A percentile compares a stretch with the other conserved stretches of the same genome.
Conservation (phyloP, 2,113 vertebrate genomes). For the Pituophis catenifer region DNA sequence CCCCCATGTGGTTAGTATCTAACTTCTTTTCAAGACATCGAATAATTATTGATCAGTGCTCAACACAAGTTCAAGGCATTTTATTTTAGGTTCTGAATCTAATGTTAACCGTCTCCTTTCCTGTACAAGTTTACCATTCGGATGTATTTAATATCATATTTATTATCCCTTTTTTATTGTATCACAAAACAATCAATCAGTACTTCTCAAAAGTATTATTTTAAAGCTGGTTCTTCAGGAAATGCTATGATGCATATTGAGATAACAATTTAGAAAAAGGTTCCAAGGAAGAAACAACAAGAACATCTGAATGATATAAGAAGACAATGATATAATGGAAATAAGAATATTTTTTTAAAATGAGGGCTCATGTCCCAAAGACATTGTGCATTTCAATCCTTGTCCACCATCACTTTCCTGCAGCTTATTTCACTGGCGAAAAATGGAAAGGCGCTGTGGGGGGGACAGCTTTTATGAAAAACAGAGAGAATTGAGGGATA, state of each 20-base stretch:
- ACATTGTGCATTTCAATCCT: neutral
- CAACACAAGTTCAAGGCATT: conserved; percentile 2
- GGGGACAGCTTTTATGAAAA: neutral
- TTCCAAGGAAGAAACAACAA: neutral
- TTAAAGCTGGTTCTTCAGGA: neutral
- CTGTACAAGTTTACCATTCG: neutral
- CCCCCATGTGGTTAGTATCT: conserved; percentile 88
- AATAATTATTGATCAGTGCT: neutral
- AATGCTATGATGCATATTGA: neutral
- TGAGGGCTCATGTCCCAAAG: neutral
- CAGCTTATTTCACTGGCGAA: neutral
- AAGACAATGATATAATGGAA: neutral
- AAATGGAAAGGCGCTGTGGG: neutral
- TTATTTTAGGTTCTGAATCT: neutral
- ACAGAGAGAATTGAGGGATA: neutral
- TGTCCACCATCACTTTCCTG: neutral
- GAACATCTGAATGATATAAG: neutral
- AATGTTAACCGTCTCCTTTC: neutral
- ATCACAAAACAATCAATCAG: neutral
- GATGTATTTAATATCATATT: neutral
- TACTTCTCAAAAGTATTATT: neutral
- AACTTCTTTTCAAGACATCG: neutral
- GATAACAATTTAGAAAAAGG: neutral
- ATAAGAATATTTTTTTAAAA: neutral
- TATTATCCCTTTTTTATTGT: neutral